Evolutionary conservation across 1,140 invertebrate species (phyloP).

Genomic region (Papilio aristodemus): DNA sequence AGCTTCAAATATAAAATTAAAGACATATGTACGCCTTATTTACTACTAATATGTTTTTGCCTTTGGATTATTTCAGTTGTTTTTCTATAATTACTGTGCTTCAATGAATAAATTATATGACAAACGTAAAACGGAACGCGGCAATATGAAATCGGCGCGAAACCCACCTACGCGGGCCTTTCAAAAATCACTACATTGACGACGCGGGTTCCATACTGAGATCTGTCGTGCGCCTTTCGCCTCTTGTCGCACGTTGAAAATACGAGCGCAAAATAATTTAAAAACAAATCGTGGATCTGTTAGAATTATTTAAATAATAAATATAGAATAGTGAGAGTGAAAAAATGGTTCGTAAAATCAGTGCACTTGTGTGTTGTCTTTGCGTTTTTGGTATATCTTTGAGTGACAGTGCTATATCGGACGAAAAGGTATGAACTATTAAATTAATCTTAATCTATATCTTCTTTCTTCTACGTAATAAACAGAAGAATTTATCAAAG

Average conservation of each 20-base stretch:
- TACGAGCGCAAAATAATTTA: constrained; percentile 40
- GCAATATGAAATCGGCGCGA: constrained; percentile 64
- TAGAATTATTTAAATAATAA: constrained; percentile 23
- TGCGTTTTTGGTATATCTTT: constrained; percentile 66
- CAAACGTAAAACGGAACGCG: constrained; percentile 60
- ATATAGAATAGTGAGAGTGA: constrained; percentile 46
- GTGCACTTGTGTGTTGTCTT: constrained; percentile 66
- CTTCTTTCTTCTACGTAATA: neutral
- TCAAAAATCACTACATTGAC: constrained; percentile 71
- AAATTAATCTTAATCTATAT: constrained; percentile 1
- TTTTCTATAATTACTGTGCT: no score
- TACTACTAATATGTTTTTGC: no score
- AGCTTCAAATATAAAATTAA: no score
- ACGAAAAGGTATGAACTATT: constrained; percentile 62
- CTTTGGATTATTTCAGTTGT: neutral
- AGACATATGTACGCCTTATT: no score
- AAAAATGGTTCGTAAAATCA: constrained; percentile 70
- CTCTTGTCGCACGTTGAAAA: constrained; percentile 47
- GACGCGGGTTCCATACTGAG: constrained; percentile 58
- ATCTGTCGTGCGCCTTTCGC: constrained; percentile 68
- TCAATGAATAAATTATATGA: no score
- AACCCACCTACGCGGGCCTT: constrained; percentile 78
- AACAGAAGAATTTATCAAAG: no score
- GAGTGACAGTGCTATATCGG: constrained; percentile 69
- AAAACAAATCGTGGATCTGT: constrained; percentile 34